Conservation (phyloP, 2,888 invertebrate species). For the Adelognathus sp. region DNA sequence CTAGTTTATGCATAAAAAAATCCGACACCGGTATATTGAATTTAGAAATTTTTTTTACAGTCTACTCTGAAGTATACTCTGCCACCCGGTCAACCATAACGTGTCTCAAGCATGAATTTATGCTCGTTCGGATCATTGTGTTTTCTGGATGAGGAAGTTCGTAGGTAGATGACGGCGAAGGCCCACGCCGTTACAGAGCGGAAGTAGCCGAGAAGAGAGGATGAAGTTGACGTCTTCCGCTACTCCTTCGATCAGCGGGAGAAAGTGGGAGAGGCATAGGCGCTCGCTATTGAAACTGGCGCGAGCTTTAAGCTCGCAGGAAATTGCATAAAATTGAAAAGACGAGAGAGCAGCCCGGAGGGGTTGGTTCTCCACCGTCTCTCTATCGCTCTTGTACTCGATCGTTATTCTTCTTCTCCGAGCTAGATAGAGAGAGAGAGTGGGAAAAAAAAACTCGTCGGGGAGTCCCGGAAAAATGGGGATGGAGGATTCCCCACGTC, state of each 20-base stretch:
- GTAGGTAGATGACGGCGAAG: conserved; percentile 38
- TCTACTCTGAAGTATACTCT: conserved; percentile 47
- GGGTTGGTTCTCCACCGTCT: neutral
- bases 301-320: conserved; percentile 66
- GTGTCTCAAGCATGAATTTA: too few relatives aligned
- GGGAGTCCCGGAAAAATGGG: conserved; percentile 21
- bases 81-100: too few relatives aligned
- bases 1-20: neutral
- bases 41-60: too few relatives aligned
- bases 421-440: conserved; percentile 14
- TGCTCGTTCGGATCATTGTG: conserved; percentile 53
- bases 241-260: conserved; percentile 69
- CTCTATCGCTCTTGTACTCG: conserved; percentile 9
- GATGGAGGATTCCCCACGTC: conserved; percentile 56
- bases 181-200: conserved; percentile 1
- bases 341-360: conserved; percentile 55
- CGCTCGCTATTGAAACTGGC: conserved; percentile 71
- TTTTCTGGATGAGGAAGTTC: too few relatives aligned
- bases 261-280: too few relatives aligned
- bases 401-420: conserved; percentile 25
- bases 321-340: conserved; percentile 74
- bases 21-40: neutral
- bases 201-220: conserved; percentile 20
- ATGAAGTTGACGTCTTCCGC: conserved; percentile 61
- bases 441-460: conserved; percentile 45